phyloP scores from a whole-genome alignment of 1,140 invertebrate species.

The Plectrocnemia conspersa region DNA sequence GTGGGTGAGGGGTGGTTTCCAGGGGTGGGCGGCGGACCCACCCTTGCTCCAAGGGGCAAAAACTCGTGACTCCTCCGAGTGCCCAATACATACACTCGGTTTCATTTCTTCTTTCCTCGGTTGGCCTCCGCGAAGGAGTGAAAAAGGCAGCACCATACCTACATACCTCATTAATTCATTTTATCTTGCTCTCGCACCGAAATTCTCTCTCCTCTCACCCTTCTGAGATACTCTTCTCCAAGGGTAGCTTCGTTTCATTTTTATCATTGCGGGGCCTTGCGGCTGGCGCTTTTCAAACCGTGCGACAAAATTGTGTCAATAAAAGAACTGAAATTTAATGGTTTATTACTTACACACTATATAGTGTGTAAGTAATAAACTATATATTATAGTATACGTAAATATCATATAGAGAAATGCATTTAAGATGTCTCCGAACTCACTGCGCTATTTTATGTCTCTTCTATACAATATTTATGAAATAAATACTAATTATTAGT shows the following conservation, averaged over 20 bases:
- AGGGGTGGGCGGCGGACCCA: conserved; percentile 4
- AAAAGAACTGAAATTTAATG: no score
- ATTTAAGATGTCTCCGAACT: no score
- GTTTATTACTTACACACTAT: no score
- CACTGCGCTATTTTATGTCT: no score
- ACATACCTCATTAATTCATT: conserved; percentile 26
- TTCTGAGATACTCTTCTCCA: conserved; percentile 23
- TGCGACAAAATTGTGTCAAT: no score
- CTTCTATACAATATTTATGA: no score
- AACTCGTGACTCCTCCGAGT: conserved; percentile 10
- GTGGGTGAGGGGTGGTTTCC: no score
- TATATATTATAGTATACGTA: no score
- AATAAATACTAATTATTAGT: no score
- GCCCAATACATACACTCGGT: conserved; percentile 18
- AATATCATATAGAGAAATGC: no score
- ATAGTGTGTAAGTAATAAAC: no score
- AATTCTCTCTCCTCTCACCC: conserved; percentile 21
- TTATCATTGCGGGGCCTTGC: conserved; percentile 19
- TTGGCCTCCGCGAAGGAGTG: conserved; percentile 11
- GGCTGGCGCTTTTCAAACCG: conserved; percentile 10
- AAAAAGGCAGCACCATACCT: conserved; percentile 19
- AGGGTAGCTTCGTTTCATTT: conserved; percentile 26
- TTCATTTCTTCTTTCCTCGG: conserved; percentile 24
- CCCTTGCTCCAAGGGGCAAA: not conserved
- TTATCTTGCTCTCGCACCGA: conserved; percentile 25